phyloP scores from a whole-genome alignment of 2,113 vertebrate genomes.

The Cochlearius cochlearius region DNA sequence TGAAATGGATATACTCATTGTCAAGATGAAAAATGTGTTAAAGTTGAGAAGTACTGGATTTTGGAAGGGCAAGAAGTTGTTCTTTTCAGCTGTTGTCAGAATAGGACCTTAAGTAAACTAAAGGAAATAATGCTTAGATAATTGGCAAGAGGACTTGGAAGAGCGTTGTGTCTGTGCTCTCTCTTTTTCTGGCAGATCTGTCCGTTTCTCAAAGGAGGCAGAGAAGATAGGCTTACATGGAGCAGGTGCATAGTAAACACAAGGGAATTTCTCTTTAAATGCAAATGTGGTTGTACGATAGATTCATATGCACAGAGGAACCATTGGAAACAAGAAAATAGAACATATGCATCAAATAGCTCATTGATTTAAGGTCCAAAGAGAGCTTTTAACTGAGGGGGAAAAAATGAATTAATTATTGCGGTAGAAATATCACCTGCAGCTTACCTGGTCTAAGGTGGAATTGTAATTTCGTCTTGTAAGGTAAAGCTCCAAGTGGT shows the following conservation, averaged over 20 bases:
- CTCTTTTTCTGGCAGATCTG: conserved; percentile 22
- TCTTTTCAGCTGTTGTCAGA: not conserved
- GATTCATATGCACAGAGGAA: conserved; percentile 4
- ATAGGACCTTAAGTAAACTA: conserved; percentile 6
- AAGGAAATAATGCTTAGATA: conserved; percentile 36
- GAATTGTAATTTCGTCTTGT: not conserved
- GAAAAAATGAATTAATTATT: not conserved
- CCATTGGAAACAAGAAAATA: conserved; percentile 4
- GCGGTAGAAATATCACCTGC: not conserved
- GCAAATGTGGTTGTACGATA: conserved; percentile 20
- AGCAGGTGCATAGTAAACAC: conserved; percentile 63
- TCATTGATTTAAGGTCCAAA: conserved; percentile 38
- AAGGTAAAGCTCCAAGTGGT: not conserved
- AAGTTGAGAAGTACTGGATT: not conserved
- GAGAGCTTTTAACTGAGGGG: not conserved
- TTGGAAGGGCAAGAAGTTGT: not conserved
- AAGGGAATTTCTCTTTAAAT: conserved; percentile 48
- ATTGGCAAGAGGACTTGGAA: conserved; percentile 4
- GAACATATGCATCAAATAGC: conserved; percentile 10
- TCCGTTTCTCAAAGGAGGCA: conserved; percentile 20
- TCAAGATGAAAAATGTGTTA: not conserved
- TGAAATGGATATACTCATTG: not conserved
- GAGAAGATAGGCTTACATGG: conserved; percentile 7
- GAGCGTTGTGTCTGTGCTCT: not conserved
- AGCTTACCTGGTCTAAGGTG: not conserved